Evolutionary conservation across 2,888 invertebrate species (phyloP), one percentile per base, ranked within the genome.

Genomic region (Drosophila antonietae): DNA sequence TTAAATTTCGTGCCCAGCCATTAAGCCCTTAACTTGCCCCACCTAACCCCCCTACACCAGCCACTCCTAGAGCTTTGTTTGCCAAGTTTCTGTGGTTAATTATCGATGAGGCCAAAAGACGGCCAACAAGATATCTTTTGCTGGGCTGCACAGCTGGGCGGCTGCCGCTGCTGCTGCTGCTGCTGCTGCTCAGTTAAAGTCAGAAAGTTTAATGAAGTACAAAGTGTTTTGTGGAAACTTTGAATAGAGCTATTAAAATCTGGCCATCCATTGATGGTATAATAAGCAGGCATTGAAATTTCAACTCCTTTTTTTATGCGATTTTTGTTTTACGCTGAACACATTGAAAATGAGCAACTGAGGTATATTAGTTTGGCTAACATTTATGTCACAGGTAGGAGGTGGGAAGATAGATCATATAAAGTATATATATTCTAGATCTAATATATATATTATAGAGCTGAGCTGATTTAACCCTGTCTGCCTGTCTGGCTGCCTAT

Each of bases 151-250:
- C 60, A 55, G 51, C 47, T 51, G 55, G 33, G 35, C 52, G 49
- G 43, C 52, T 43, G 35, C 18, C 18, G 4, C 41, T 3, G 23
- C 23, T 23, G 23, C 23, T n/a, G n/a, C 41, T 41, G 5, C 10
- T 23, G 44, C n/a, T 20, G 64, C 35, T 58, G 62, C 73, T 73
- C 58, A 44, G 67, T 82, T 76, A 58, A 80, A 78, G 79, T 67
- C 85, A 62, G 68, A 58, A 88, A 89, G 86, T 88, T 89, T 80
- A 86, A 89, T 86, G 90, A 85, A 86, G 83, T 89, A 88, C 89
- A 90, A 86, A 86, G 76, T 66, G 83, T 85, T 85, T 85, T 59
- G 61, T 64, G 68, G 58, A 58, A 70, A 74, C 72, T 83, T 81
- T 62, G 61, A 66, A 73, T 81, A 65, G 75, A 75, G 68, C 72